Evolutionary conservation across 2,113 vertebrate species (phyloP), one percentile per base, ranked within the genome.

Genomic region (Ranitomeya imitator): DNA sequence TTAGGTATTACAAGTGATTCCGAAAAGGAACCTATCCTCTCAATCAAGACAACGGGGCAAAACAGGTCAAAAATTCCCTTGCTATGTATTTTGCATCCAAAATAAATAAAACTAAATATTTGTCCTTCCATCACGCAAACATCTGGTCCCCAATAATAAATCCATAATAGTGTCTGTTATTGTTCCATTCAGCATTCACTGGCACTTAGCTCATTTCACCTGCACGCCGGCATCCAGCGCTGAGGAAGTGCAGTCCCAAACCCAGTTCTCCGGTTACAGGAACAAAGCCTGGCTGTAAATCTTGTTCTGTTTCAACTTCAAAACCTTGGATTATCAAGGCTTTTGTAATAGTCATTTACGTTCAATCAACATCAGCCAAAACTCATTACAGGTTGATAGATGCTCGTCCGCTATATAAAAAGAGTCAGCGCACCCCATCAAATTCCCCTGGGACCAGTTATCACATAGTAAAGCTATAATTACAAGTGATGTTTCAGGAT

Each of bases 401-500:
- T 67, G 59, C n/a, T 84, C 51, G 55, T 54, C 31, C 23, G 63
- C 45, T 78, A 63, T 83, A 77, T 84, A 88, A 83, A 73, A 73
- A 73, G 79, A 78, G 71, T 65, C 45, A 9, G n/a, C 10, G 54
- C 19, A 16, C 69, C 81, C 69, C 60, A 76, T 88, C 71, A 6
- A 18, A 19, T 9, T 88, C 87, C 71, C 87, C 21, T 16, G n/a
- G 71, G 87, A 26, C 55, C 57, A 12, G 81, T 77, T 78, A 84
- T 88, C 81, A 88, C 81, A 67, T 69, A 23, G 69, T 63, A 78
- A 78, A 67, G 26, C 57, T 60, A 67, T 88, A 88, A 88, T 88
- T 88, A 77, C 71, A 78, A 88, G 51, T 77, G 87, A 84, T 83
- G 83, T 76, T 63, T 61, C 71, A 67, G 81, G 87, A 88, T 84